phyloP scores from a whole-genome alignment of 2,888 invertebrate genomes.

The Cremastobaeus sp. region DNA sequence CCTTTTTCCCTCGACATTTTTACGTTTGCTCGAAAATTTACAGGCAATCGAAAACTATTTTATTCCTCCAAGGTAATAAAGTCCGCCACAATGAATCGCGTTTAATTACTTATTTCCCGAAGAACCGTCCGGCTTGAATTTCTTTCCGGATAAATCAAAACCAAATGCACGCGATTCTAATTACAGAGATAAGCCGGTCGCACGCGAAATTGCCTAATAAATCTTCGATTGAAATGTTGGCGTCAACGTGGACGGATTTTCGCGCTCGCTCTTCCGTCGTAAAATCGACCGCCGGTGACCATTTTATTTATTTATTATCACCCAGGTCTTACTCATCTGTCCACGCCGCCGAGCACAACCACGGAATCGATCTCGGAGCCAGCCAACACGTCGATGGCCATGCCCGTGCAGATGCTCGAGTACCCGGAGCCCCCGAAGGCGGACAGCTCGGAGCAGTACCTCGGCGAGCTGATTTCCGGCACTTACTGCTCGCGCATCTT shows the following conservation, averaged over 20 bases:
- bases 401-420: constrained; percentile 71
- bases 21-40: constrained; percentile 29
- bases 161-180: constrained; percentile 9
- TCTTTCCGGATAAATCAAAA: constrained; percentile 8
- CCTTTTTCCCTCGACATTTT: constrained; percentile 11
- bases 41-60: constrained; percentile 39
- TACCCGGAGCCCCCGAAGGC: constrained; percentile 75
- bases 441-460: constrained; percentile 81
- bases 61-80: constrained; percentile 18
- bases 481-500: constrained; percentile 95
- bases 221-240: neutral
- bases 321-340: constrained; percentile 69
- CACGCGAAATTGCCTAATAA: constrained; percentile 7
- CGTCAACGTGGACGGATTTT: neutral
- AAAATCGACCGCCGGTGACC: no score
- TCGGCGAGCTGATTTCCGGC: constrained; percentile 93
- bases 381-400: constrained; percentile 71
- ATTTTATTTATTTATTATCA: no score
- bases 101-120: constrained; percentile 29
- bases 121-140: constrained; percentile 22
- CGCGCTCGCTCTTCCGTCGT: no score
- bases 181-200: constrained; percentile 10
- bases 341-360: constrained; percentile 65
- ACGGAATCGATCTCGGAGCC: constrained; percentile 67
- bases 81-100: constrained; percentile 26